Evolutionary conservation across 2,113 vertebrate species (phyloP).

Genomic region (Cynoglossus semilaevis): DNA sequence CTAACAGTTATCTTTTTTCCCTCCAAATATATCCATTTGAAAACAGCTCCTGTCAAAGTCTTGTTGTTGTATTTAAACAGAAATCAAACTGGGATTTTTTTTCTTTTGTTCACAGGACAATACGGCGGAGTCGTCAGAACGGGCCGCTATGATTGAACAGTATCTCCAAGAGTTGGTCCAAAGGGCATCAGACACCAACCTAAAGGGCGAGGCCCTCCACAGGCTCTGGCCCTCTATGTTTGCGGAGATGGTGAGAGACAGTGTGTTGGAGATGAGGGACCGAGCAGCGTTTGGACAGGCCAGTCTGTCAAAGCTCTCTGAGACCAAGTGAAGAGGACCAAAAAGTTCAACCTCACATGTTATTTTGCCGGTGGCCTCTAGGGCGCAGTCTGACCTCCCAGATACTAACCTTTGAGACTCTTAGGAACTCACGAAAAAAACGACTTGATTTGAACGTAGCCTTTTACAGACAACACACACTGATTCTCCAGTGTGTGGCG

Average conservation of each 20-base stretch:
- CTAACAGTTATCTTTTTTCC: too few relatives aligned
- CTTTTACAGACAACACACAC: slow-evolving; percentile 34
- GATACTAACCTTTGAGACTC: slow-evolving; percentile 31
- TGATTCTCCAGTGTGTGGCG: slow-evolving; percentile 30
- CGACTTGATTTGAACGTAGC: slow-evolving; percentile 62
- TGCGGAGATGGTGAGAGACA: slow-evolving; percentile 90
- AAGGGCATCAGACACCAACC: slow-evolving; percentile 85
- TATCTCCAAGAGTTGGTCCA: slow-evolving; percentile 85
- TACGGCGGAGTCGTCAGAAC: slow-evolving; percentile 57
- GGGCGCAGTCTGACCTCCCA: slow-evolving; percentile 12
- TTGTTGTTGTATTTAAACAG: too few relatives aligned
- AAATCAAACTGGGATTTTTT: background rate
- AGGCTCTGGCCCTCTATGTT: slow-evolving; percentile 97
- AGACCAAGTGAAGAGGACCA: slow-evolving; percentile 65
- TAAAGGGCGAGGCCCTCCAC: slow-evolving; percentile 89
- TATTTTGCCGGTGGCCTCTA: slow-evolving; percentile 3
- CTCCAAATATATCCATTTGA: too few relatives aligned
- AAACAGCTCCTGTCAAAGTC: too few relatives aligned
- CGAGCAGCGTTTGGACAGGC: slow-evolving; percentile 82
- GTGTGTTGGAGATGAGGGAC: slow-evolving; percentile 89
- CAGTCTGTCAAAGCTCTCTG: slow-evolving; percentile 82
- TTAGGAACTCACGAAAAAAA: slow-evolving; percentile 26
- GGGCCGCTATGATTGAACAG: slow-evolving; percentile 66
- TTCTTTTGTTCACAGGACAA: slow-evolving; percentile 63
- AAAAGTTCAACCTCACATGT: slow-evolving; percentile 21